A percentile compares a stretch with the other conserved stretches of the same genome.
phyloP scores from a whole-genome alignment of 1,140 invertebrate species.

The Dendrolimus punctatus region DNA sequence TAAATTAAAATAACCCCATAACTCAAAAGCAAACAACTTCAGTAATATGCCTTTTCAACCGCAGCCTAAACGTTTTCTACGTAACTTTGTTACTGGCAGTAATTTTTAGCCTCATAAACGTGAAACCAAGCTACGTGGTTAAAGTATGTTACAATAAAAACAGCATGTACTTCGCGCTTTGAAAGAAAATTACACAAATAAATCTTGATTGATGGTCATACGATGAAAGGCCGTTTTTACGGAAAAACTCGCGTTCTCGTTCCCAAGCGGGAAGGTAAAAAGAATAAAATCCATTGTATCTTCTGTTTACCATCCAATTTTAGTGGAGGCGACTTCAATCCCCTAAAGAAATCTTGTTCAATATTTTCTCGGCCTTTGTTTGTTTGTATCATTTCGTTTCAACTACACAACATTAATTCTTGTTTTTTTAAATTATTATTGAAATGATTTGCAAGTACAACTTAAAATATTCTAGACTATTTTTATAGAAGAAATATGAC shows the following conservation, averaged over 20 bases:
- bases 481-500: too few species aligned
- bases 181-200: slow-evolving; percentile 15
- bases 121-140: too few species aligned
- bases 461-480: too few species aligned
- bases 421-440: slow-evolving; percentile 9
- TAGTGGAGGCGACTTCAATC: slow-evolving; percentile 37
- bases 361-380: slow-evolving; percentile 32
- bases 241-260: slow-evolving; percentile 1
- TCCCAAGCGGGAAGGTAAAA: slow-evolving; percentile 15
- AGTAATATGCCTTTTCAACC: too few species aligned
- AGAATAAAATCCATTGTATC: slow-evolving; percentile 36
- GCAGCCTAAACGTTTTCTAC: too few species aligned
- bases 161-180: slow-evolving; percentile 3
- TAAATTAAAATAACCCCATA: too few species aligned
- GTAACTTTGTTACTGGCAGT: too few species aligned
- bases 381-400: slow-evolving; percentile 32
- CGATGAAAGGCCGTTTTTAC: slow-evolving; percentile 19
- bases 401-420: slow-evolving; percentile 18
- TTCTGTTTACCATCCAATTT: slow-evolving; percentile 44
- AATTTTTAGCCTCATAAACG: too few species aligned
- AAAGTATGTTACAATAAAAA: too few species aligned
- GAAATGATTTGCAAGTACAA: too few species aligned
- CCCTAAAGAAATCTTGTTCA: slow-evolving; percentile 38
- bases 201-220: slow-evolving; percentile 24
- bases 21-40: too few species aligned